These are phyloP conservation scores for Gasterosteus nipponicus DNA, from an alignment of 2,113 vertebrate species.

Conservation along the genomic window DNA sequence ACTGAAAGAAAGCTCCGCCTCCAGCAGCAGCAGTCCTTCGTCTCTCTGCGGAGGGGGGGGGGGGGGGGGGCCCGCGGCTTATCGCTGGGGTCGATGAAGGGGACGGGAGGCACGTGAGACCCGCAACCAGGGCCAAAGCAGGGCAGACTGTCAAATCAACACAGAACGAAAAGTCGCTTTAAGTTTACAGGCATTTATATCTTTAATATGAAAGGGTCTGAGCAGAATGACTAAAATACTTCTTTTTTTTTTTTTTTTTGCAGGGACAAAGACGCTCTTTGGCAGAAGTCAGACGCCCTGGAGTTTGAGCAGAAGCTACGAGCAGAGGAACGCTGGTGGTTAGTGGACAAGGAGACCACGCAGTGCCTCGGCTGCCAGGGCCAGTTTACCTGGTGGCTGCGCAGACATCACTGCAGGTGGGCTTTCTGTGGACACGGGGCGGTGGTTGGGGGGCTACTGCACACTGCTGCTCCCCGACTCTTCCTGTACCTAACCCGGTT, in stretches of 20 bases:
- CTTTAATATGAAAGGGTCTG: not conserved
- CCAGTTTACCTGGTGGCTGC: slow-evolving; percentile 94
- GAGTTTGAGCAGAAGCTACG: slow-evolving; percentile 96
- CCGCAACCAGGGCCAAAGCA: too few relatives aligned
- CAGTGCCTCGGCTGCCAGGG: slow-evolving; percentile 88
- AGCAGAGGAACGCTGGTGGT: slow-evolving; percentile 88
- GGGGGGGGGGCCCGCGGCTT: too few relatives aligned
- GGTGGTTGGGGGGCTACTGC: too few relatives aligned
- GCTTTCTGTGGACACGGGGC: not conserved
- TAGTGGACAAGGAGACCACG: slow-evolving; percentile 86
- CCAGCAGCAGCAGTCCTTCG: not conserved
- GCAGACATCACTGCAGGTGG: slow-evolving; percentile 96
- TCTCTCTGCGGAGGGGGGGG: not conserved
- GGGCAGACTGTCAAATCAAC: not conserved
- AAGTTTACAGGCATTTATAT: not conserved
- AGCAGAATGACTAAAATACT: not conserved
- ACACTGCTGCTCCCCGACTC: not conserved
- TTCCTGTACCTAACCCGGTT: not conserved
- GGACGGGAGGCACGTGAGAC: too few relatives aligned
- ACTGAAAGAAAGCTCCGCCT: not conserved
- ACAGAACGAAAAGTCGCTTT: not conserved
- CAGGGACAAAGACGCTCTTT: slow-evolving; percentile 96
- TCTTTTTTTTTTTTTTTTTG: slow-evolving; percentile 21
- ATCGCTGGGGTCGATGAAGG: too few relatives aligned
- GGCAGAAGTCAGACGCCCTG: slow-evolving; percentile 96